A percentile compares a stretch with the other conserved stretches of the same genome.
phyloP scores from a whole-genome alignment of 2,797 vertebrate genomes.

The Scarus forsteni region DNA sequence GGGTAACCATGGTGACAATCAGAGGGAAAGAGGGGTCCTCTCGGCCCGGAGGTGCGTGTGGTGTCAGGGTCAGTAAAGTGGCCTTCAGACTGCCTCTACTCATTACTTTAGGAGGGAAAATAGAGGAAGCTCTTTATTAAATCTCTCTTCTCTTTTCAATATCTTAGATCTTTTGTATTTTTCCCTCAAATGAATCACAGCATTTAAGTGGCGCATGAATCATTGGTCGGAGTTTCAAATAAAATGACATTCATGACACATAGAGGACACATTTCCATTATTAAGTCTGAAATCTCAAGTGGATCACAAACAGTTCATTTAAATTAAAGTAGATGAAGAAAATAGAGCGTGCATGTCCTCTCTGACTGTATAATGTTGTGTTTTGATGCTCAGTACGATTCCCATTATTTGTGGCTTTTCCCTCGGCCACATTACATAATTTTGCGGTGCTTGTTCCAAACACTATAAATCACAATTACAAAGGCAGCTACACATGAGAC shows the following conservation, averaged over 20 bases:
- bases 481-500: slow-evolving; percentile 40
- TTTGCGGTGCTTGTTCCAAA: slow-evolving; percentile 37
- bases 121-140: not conserved
- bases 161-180: not conserved
- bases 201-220: not conserved
- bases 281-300: not conserved
- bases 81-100: slow-evolving; percentile 34
- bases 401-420: slow-evolving; percentile 8
- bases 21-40: slow-evolving; percentile 7
- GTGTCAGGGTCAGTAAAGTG: slow-evolving; percentile 42
- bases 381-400: not conserved
- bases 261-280: not conserved
- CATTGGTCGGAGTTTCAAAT: not conserved
- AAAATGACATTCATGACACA: not conserved
- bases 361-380: not conserved
- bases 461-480: slow-evolving; percentile 50
- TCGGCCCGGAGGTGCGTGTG: slow-evolving; percentile 13
- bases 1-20: slow-evolving; percentile 65
- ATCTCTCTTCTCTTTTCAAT: not conserved
- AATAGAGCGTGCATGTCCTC: not conserved
- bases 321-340: not conserved
- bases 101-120: not conserved
- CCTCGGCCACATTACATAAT: slow-evolving; percentile 18
- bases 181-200: not conserved
- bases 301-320: not conserved